Evolutionary conservation across 1,140 invertebrate genomes (phyloP).

Genomic region (Linepithema humile): DNA sequence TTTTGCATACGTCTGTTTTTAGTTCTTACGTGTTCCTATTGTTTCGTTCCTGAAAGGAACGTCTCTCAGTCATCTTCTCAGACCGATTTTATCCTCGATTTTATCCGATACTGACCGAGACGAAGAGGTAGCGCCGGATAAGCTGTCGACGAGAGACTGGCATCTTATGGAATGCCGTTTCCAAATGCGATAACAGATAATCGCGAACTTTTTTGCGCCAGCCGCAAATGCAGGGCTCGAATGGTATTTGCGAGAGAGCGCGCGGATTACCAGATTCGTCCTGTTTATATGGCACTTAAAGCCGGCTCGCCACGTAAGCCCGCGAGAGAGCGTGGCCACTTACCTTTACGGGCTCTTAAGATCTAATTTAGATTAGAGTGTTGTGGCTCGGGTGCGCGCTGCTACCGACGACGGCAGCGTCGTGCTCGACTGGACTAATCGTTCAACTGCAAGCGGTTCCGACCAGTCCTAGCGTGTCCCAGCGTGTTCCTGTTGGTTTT

Average conservation of each 20-base stretch:
- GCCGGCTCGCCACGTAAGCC: neutral
- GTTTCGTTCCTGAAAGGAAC: neutral
- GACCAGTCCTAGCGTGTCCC: neutral
- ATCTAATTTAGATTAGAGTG: constrained; percentile 75
- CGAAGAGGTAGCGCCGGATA: neutral
- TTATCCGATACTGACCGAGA: neutral
- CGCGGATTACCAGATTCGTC: constrained; percentile 53
- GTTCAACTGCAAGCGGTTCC: constrained; percentile 17
- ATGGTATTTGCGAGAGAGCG: constrained; percentile 50
- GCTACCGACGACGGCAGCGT: constrained; percentile 56
- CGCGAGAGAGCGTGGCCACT: constrained; percentile 60
- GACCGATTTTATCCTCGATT: neutral
- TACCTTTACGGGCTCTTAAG: constrained; percentile 73
- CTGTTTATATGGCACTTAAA: constrained; percentile 50
- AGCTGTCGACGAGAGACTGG: constrained; percentile 1
- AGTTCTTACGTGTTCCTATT: neutral
- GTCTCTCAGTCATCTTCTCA: no score
- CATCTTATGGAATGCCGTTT: constrained; percentile 16
- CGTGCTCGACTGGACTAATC: constrained; percentile 49
- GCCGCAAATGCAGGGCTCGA: neutral
- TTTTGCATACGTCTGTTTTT: neutral
- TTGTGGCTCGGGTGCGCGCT: constrained; percentile 54
- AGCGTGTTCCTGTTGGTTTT: constrained; percentile 25
- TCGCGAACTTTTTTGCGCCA: neutral
- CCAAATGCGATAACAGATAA: constrained; percentile 23